Evolutionary conservation across 2,888 invertebrate genomes (phyloP).

Genomic region (Cancer borealis): DNA sequence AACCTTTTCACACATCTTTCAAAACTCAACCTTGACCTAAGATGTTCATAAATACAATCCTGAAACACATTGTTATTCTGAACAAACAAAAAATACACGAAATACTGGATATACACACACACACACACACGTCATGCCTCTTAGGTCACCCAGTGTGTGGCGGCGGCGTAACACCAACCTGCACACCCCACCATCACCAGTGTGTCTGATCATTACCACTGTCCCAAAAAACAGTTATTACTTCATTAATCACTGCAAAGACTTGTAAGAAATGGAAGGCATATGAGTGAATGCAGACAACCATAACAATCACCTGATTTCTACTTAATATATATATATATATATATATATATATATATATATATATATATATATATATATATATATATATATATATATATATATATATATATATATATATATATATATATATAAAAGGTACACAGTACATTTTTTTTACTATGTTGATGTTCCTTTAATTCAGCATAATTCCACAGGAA

Average conservation of each 20-base stretch:
- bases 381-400: too few species aligned
- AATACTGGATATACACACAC: not conserved
- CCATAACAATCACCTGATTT: not conserved
- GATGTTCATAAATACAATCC: not conserved
- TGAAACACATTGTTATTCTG: not conserved
- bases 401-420: too few species aligned
- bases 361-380: too few species aligned
- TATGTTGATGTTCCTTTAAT: not conserved
- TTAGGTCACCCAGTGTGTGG: not conserved
- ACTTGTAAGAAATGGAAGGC: not conserved
- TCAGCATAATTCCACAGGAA: not conserved
- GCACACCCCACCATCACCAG: not conserved
- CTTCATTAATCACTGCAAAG: not conserved
- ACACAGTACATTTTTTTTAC: too few species aligned
- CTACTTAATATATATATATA: too few species aligned
- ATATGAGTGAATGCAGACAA: not conserved
- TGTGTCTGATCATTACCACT: not conserved
- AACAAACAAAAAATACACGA: not conserved
- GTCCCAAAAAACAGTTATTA: not conserved
- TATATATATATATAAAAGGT: too few species aligned
- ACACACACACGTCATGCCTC: not conserved
- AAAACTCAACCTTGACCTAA: not conserved
- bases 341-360: too few species aligned
- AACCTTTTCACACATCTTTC: not conserved
- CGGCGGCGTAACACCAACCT: not conserved